Conservation (phyloP, 2,113 vertebrate species). For the Coracopsis vasa region DNA sequence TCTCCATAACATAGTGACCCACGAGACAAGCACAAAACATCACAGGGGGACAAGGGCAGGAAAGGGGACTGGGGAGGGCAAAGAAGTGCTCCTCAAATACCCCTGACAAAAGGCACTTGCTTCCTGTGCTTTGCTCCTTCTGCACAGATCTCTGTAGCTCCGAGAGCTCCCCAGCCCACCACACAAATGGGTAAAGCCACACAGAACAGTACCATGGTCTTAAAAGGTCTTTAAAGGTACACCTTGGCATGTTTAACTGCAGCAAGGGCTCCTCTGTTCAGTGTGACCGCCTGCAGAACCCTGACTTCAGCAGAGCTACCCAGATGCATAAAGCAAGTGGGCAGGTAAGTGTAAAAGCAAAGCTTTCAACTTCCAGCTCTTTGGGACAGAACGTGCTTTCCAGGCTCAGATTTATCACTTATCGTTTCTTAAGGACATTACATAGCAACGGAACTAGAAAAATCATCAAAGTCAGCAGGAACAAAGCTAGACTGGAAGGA, state of each 20-base stretch:
- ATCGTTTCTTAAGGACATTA: neutral
- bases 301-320: neutral
- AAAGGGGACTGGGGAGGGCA: neutral
- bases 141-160: neutral
- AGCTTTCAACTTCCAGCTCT: neutral
- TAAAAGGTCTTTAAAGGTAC: neutral
- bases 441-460: neutral
- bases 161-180: neutral
- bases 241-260: neutral
- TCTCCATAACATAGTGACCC: neutral
- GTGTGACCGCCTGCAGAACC: rapidly evolving
- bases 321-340: neutral
- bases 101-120: neutral
- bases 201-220: neutral
- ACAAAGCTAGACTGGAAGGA: neutral
- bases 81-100: neutral
- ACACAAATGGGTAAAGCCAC: neutral
- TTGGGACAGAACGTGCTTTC: rapidly evolving
- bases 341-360: rapidly evolving
- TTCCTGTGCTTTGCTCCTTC: neutral
- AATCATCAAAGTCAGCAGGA: neutral
- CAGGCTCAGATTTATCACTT: neutral
- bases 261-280: neutral
- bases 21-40: neutral
- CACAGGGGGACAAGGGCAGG: neutral